Evolutionary conservation across 2,888 invertebrate species (phyloP).

Genomic region (Melieria omissa): DNA sequence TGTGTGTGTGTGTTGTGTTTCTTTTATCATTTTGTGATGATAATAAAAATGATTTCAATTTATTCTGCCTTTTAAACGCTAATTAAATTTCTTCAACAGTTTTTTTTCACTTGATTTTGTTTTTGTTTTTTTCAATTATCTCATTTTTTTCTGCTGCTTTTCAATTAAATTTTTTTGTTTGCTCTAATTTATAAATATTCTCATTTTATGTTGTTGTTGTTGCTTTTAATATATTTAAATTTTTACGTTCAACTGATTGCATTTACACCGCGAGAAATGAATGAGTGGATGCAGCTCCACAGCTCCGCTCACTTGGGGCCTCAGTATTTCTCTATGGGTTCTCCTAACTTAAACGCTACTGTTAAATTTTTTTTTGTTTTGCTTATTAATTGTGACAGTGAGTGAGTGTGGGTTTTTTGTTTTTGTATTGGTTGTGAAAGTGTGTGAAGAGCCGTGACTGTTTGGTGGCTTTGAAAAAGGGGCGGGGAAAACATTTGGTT

Average conservation of each 20-base stretch:
- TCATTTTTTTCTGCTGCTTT: constrained; percentile 1
- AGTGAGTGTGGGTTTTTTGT: background rate
- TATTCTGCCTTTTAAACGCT: constrained; percentile 10
- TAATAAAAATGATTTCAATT: constrained; percentile 22
- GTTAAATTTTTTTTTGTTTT: constrained; percentile 8
- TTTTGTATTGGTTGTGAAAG: background rate
- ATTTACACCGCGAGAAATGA: constrained; percentile 24
- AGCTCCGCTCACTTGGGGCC: no score
- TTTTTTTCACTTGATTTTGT: constrained; percentile 12
- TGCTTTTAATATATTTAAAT: background rate
- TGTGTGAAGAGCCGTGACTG: no score
- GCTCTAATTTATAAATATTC: background rate
- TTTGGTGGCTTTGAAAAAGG: no score
- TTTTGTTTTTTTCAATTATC: background rate
- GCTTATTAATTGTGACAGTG: background rate
- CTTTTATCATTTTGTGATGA: background rate
- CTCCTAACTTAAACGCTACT: background rate
- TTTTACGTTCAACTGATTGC: constrained; percentile 27
- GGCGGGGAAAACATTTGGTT: no score
- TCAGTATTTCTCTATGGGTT: background rate
- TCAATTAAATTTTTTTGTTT: background rate
- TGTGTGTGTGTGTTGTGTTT: background rate
- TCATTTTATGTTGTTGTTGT: background rate
- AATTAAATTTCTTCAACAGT: background rate
- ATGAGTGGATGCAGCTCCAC: background rate